These are phyloP conservation scores for Sebastes nivosus DNA, from an alignment of 2,797 vertebrate species.

Conservation along the genomic window DNA sequence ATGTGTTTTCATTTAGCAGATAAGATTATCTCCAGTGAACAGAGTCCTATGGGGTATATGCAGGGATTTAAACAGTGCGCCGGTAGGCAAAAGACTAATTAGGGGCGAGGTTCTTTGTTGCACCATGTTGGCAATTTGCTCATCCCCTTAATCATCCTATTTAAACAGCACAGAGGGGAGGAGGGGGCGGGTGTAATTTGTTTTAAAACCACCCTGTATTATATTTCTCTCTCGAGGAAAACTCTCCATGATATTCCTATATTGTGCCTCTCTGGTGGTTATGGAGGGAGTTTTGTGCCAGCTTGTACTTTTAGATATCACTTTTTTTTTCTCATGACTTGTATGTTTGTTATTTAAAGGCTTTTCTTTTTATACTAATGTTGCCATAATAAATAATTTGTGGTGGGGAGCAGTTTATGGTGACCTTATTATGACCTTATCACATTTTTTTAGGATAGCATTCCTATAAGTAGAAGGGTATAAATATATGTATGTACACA, in stretches of 20 bases:
- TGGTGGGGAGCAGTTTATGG: neutral
- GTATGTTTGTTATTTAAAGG: neutral
- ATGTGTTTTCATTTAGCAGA: slow-evolving; percentile 38
- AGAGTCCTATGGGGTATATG: slow-evolving; percentile 37
- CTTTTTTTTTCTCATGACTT: neutral
- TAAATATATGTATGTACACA: too few relatives aligned
- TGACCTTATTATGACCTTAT: neutral
- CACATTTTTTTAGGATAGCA: too few relatives aligned
- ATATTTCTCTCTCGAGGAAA: slow-evolving; percentile 37
- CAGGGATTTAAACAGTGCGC: slow-evolving; percentile 51
- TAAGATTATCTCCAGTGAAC: slow-evolving; percentile 50
- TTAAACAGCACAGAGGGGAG: slow-evolving; percentile 60
- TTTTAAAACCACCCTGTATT: slow-evolving; percentile 56
- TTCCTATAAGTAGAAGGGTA: too few relatives aligned
- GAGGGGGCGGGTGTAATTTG: slow-evolving; percentile 58
- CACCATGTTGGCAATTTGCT: slow-evolving; percentile 79
- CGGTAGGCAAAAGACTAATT: slow-evolving; percentile 74
- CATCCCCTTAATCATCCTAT: slow-evolving; percentile 77
- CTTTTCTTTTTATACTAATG: neutral
- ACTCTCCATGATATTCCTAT: slow-evolving; percentile 10
- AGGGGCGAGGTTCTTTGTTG: slow-evolving; percentile 83
- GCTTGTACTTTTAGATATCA: slow-evolving; percentile 13
- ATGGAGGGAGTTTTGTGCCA: slow-evolving; percentile 32
- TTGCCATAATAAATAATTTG: neutral
- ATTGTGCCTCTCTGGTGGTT: neutral